Percentiles rank a stretch among this genome's conserved stretches.
These are phyloP conservation scores for Notodonta ziczac DNA, from an alignment of 2,888 invertebrate species.

Conservation along the genomic window DNA sequence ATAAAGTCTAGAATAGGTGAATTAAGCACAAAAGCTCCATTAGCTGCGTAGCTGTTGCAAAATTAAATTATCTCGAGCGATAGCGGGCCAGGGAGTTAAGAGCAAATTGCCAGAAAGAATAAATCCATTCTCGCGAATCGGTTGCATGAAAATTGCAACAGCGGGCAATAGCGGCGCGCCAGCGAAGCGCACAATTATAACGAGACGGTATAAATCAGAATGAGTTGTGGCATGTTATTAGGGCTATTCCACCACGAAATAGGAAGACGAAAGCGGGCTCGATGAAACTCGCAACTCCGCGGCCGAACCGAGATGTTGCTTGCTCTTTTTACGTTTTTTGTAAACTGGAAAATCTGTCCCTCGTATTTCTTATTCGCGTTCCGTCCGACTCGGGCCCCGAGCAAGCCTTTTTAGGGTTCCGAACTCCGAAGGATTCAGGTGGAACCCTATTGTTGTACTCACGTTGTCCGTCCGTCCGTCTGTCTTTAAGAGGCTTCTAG, in stretches of 20 bases:
- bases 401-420: conserved; percentile 28
- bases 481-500: too few relatives aligned
- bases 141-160: conserved; percentile 82
- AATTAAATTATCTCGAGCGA: conserved; percentile 69
- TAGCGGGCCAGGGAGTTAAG: conserved; percentile 61
- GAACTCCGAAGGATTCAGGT: too few relatives aligned
- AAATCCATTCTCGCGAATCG: conserved; percentile 77
- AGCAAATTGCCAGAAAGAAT: conserved; percentile 78
- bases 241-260: conserved; percentile 76
- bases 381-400: conserved; percentile 22
- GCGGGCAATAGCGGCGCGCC: conserved; percentile 74
- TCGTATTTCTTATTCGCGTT: conserved; percentile 43
- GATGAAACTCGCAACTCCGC: conserved; percentile 64
- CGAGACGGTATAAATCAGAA: conserved; percentile 84
- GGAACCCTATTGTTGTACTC: too few relatives aligned
- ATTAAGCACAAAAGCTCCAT: conserved; percentile 60
- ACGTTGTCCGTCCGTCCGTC: too few relatives aligned
- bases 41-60: conserved; percentile 55
- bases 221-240: conserved; percentile 84
- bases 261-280: conserved; percentile 69
- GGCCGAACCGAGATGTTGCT: conserved; percentile 48
- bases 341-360: conserved; percentile 38
- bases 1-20: conserved; percentile 47
- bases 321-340: conserved; percentile 54
- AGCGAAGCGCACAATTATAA: conserved; percentile 83